Evolutionary conservation across 2,113 vertebrate species (phyloP).

Genomic region (Halichoeres trimaculatus): DNA sequence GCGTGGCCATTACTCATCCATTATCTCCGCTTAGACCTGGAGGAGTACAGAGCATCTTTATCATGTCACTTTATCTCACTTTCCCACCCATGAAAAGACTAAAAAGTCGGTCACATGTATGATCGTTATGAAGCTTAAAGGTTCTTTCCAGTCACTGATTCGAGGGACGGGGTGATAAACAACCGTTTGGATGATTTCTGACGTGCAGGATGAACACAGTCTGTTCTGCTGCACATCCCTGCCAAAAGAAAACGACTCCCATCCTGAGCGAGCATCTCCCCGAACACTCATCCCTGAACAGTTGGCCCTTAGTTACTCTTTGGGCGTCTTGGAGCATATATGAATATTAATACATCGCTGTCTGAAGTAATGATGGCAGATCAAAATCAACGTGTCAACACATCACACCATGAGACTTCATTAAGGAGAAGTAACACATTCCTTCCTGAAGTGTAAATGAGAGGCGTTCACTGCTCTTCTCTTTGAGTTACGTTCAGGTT

Average conservation of each 20-base stretch:
- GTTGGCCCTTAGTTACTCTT: constrained; percentile 57
- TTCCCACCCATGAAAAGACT: background rate
- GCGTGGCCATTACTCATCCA: background rate
- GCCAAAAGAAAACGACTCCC: constrained; percentile 58
- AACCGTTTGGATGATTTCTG: constrained; percentile 48
- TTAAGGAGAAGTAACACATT: constrained; percentile 6
- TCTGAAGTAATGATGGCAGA: constrained; percentile 63
- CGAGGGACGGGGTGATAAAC: constrained; percentile 66
- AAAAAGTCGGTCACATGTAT: background rate
- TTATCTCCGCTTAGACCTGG: background rate
- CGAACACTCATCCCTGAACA: constrained; percentile 50
- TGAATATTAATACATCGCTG: constrained; percentile 66
- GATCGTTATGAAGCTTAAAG: constrained; percentile 15
- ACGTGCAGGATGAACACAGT: constrained; percentile 63
- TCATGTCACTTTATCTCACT: background rate
- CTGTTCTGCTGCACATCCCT: constrained; percentile 62
- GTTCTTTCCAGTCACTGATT: constrained; percentile 20
- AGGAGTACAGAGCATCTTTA: too few relatives aligned
- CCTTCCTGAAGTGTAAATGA: background rate
- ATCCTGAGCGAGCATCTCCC: constrained; percentile 38
- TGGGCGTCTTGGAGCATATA: constrained; percentile 30
- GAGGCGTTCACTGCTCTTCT: background rate
- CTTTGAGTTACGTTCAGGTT: background rate
- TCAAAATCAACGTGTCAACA: constrained; percentile 47
- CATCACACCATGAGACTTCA: constrained; percentile 18